phyloP scores from a whole-genome alignment of 2,797 vertebrate species.

The Sebastiscus albofasciatus region DNA sequence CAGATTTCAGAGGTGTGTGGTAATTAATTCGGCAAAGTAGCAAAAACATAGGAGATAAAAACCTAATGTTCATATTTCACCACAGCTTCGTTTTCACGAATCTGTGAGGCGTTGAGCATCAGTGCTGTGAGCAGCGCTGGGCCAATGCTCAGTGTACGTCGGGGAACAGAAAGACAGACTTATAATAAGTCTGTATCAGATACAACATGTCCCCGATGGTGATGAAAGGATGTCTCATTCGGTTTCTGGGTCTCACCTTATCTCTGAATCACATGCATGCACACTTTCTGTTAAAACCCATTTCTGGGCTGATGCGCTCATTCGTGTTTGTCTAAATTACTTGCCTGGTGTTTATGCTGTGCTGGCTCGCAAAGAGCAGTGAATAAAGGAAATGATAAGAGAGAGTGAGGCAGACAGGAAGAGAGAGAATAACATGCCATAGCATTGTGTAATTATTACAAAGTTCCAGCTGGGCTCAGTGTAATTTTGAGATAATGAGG shows the following conservation, averaged over 20 bases:
- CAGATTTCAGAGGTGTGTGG: not conserved
- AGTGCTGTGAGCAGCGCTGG: not conserved
- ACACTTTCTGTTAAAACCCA: not conserved
- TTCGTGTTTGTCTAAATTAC: constrained; percentile 22
- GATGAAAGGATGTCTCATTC: constrained; percentile 22
- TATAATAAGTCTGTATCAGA: constrained; percentile 28
- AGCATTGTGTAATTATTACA: constrained; percentile 39
- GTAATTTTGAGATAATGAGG: constrained; percentile 24
- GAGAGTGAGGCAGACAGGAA: not conserved
- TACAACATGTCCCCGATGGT: not conserved
- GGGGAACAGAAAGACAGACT: not conserved
- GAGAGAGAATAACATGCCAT: not conserved
- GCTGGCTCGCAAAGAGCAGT: not conserved
- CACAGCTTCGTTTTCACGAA: not conserved
- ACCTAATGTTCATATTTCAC: not conserved
- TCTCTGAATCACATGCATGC: constrained; percentile 7
- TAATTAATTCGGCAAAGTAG: not conserved
- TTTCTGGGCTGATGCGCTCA: constrained; percentile 34
- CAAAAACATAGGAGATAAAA: not conserved
- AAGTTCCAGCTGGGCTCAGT: constrained; percentile 20
- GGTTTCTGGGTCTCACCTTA: constrained; percentile 17
- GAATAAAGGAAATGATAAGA: not conserved
- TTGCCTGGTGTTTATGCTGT: not conserved
- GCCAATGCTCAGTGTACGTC: not conserved
- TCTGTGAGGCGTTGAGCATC: not conserved